Conservation (phyloP, 2,113 vertebrate genomes). For the Drymodes brunneopygia region DNA sequence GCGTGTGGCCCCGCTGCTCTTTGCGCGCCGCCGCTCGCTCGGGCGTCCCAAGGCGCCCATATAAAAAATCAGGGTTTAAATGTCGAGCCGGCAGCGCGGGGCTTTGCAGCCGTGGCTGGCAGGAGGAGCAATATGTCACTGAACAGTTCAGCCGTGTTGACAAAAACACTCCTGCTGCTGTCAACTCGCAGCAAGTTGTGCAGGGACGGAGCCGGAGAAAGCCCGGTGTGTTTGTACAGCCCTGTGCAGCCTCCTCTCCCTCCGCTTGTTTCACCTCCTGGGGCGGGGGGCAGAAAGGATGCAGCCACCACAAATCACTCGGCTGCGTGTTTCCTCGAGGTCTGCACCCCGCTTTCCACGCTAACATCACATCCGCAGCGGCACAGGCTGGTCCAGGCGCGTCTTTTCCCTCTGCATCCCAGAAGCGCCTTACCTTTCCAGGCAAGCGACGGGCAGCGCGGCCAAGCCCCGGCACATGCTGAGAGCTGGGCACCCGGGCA, state of each 20-base stretch:
- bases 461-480: constrained; percentile 84
- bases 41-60: not conserved
- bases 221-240: not conserved
- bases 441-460: constrained; percentile 76
- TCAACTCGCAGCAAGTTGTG: not conserved
- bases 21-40: not conserved
- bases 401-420: not conserved
- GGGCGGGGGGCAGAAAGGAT: not conserved
- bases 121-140: not conserved
- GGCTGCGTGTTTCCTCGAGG: rapidly evolving
- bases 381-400: not conserved
- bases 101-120: not conserved
- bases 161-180: not conserved
- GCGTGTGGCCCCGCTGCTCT: not conserved
- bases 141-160: not conserved
- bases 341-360: not conserved
- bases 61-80: not conserved
- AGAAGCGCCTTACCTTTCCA: constrained; percentile 83
- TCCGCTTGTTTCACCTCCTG: not conserved
- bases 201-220: not conserved
- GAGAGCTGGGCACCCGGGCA: not conserved
- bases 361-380: not conserved
- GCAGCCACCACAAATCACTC: not conserved
- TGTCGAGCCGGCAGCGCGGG: not conserved
- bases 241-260: not conserved